Conservation (phyloP, 2,888 invertebrate species). For the Hydrotaea diabolus region DNA sequence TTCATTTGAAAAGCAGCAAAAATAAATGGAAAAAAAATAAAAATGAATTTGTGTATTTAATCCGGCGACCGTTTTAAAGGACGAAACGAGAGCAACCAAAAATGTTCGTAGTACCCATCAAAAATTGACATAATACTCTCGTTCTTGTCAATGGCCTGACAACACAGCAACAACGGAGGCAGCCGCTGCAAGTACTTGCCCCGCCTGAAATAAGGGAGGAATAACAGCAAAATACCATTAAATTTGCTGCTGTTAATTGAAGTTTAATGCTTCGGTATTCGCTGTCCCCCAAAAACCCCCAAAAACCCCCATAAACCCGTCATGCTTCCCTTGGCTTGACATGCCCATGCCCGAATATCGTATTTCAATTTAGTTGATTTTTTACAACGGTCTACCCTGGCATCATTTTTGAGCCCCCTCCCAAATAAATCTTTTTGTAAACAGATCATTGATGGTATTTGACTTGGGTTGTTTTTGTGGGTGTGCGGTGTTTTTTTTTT, state of each 20-base stretch:
- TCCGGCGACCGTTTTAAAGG: slow-evolving; percentile 24
- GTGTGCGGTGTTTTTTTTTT: no score
- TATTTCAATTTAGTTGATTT: slow-evolving; percentile 11
- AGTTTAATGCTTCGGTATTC: slow-evolving; percentile 45
- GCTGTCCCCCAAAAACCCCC: not conserved
- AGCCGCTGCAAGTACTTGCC: no score
- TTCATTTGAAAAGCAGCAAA: slow-evolving; percentile 59
- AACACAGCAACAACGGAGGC: no score
- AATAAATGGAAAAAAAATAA: slow-evolving; percentile 47
- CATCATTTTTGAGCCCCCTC: no score
- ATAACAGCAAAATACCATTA: slow-evolving; percentile 45
- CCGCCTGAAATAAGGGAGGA: slow-evolving; percentile 23
- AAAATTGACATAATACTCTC: slow-evolving; percentile 49
- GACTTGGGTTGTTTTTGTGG: not conserved
- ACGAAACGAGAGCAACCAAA: slow-evolving; percentile 29
- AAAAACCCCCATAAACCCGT: no score
- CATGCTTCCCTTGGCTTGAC: no score
- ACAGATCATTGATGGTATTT: slow-evolving; percentile 16
- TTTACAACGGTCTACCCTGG: not conserved
- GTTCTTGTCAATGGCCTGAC: slow-evolving; percentile 46
- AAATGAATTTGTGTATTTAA: slow-evolving; percentile 56
- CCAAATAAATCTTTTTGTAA: not conserved
- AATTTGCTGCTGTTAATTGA: slow-evolving; percentile 21
- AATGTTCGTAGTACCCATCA: slow-evolving; percentile 16
- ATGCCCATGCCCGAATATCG: not conserved